Conservation (phyloP, 2,113 vertebrate genomes). For the Thamnaconus septentrionalis region DNA sequence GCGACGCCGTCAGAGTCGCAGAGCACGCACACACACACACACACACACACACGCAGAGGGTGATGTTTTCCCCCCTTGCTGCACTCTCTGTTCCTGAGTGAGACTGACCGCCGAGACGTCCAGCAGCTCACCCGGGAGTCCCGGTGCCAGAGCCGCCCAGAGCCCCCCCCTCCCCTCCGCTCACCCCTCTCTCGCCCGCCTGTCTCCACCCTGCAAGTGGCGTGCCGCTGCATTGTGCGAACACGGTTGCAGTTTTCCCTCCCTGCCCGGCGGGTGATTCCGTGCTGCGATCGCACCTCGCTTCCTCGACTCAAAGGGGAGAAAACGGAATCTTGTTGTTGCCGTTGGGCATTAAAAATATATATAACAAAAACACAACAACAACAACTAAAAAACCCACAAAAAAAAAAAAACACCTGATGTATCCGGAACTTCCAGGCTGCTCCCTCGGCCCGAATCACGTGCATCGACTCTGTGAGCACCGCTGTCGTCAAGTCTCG, state of each 20-base stretch:
- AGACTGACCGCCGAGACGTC: conserved; percentile 49
- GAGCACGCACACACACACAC: conserved; percentile 8
- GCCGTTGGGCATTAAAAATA: not conserved
- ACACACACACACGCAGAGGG: too few species aligned
- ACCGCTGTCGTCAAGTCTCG: too few species aligned
- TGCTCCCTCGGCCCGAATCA: too few species aligned
- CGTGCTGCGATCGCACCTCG: conserved; percentile 48
- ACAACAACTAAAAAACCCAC: too few species aligned
- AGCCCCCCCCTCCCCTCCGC: not conserved
- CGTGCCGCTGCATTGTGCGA: conserved; percentile 23
- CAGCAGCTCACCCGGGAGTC: conserved; percentile 46
- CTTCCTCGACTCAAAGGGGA: conserved; percentile 20
- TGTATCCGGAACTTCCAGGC: too few species aligned
- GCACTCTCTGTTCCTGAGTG: conserved; percentile 16
- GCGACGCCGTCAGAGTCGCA: not conserved
- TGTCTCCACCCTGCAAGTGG: not conserved
- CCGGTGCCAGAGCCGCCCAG: conserved; percentile 57
- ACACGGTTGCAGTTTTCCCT: conserved; percentile 31
- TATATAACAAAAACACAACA: too few species aligned
- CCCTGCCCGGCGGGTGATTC: conserved; percentile 42
- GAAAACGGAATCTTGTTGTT: not conserved
- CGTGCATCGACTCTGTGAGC: too few species aligned
- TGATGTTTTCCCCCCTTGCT: conserved; percentile 1
- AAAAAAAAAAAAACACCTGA: too few species aligned
- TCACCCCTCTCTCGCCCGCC: too few species aligned